Conservation (phyloP, 2,888 invertebrate species). For the Leptopilina syphax region DNA sequence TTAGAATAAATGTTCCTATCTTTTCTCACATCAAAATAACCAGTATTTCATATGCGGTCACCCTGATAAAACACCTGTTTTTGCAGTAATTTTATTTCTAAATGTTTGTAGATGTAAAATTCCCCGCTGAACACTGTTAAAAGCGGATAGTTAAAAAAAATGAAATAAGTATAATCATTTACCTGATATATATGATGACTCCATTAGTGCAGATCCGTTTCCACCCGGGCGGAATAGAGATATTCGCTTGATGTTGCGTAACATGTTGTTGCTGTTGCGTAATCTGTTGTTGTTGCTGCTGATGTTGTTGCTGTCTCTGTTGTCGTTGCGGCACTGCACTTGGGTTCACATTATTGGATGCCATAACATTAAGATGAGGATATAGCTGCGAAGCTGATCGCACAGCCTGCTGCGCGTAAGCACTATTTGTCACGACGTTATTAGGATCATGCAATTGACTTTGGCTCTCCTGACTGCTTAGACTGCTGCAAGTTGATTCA, state of each 20-base stretch:
- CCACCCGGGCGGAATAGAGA: constrained; percentile 87
- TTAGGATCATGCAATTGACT: constrained; percentile 66
- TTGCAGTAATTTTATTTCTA: too few relatives aligned
- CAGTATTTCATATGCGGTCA: too few relatives aligned
- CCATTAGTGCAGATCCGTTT: constrained; percentile 85
- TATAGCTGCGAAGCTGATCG: constrained; percentile 73
- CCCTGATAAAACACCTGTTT: too few relatives aligned
- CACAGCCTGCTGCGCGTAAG: constrained; percentile 73
- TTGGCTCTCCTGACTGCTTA: constrained; percentile 77
- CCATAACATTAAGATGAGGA: constrained; percentile 61
- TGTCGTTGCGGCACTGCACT: constrained; percentile 58
- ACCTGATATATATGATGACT: constrained; percentile 88
- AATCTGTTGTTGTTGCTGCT: constrained; percentile 47
- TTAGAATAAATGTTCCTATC: too few relatives aligned
- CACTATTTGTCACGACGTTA: constrained; percentile 45
- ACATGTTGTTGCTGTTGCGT: too few relatives aligned
- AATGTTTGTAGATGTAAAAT: too few relatives aligned
- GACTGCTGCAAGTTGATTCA: constrained; percentile 78
- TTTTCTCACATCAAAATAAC: too few relatives aligned
- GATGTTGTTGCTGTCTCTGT: constrained; percentile 53
- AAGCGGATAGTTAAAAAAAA: too few relatives aligned
- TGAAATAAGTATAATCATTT: constrained; percentile 63
- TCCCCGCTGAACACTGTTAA: too few relatives aligned
- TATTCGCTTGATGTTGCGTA: constrained; percentile 68
- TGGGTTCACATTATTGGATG: constrained; percentile 61